These are phyloP conservation scores for Hylia prasina DNA, from an alignment of 2,113 vertebrate species.

Conservation along the genomic window DNA sequence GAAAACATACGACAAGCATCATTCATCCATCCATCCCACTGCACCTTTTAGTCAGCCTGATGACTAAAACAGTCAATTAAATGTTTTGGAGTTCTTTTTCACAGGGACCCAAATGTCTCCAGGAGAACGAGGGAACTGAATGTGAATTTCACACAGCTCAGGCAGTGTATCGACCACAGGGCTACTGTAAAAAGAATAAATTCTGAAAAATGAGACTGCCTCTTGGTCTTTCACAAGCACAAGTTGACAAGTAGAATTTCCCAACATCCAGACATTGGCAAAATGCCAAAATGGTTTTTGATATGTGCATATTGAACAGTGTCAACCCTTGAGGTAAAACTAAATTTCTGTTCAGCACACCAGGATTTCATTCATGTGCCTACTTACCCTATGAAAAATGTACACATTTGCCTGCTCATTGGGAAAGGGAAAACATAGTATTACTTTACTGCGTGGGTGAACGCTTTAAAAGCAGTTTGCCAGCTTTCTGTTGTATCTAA, in stretches of 20 bases:
- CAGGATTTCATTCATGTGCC: background rate
- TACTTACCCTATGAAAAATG: background rate
- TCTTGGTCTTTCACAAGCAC: background rate
- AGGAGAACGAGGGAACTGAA: background rate
- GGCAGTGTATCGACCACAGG: rapidly evolving
- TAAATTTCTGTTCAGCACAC: background rate
- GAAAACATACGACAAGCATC: background rate
- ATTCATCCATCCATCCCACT: background rate
- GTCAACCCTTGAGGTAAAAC: background rate
- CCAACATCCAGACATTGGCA: background rate
- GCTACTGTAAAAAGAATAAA: background rate
- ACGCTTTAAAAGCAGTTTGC: background rate
- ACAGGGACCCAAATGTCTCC: background rate
- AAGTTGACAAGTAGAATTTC: background rate
- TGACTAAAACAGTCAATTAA: background rate
- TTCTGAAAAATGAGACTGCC: background rate
- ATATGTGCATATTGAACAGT: rapidly evolving
- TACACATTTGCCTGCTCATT: background rate
- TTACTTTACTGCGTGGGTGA: background rate
- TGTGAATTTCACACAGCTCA: background rate
- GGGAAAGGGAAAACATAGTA: background rate
- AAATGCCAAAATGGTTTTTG: background rate
- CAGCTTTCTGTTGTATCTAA: background rate
- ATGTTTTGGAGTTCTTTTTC: background rate
- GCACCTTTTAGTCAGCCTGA: background rate